Evolutionary conservation across 2,797 vertebrate species (phyloP).

Genomic region (Spheniscus humboldti): DNA sequence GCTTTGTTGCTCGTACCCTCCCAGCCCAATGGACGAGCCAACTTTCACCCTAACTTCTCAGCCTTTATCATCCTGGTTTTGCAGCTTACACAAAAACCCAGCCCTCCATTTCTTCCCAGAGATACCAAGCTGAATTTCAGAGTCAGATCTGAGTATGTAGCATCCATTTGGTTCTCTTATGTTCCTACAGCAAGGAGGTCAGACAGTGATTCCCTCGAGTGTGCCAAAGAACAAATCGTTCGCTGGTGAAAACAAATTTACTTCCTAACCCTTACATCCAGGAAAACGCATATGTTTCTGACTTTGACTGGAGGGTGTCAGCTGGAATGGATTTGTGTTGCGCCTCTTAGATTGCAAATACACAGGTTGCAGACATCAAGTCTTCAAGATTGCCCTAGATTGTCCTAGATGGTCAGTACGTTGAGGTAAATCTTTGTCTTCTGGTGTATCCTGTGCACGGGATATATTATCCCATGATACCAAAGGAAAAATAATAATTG

Average conservation of each 20-base stretch:
- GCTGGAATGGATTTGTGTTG: background rate
- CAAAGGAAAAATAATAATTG: background rate
- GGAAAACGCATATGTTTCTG: background rate
- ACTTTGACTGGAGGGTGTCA: background rate
- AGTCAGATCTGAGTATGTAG: background rate
- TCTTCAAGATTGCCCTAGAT: background rate
- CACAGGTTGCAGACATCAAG: background rate
- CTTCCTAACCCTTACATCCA: background rate
- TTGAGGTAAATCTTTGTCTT: background rate
- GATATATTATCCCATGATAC: too few relatives aligned
- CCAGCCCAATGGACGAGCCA: background rate
- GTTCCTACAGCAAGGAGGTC: background rate
- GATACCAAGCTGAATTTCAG: background rate
- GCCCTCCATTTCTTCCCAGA: background rate
- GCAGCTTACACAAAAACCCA: background rate
- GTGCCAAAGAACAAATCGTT: background rate
- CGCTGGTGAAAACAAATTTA: background rate
- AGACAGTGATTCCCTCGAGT: background rate
- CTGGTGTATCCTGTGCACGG: background rate
- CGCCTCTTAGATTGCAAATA: background rate
- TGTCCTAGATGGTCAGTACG: background rate
- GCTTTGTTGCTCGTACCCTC: fast-evolving
- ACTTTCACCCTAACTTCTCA: background rate
- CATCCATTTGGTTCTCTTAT: background rate
- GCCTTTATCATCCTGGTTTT: background rate